Conservation (phyloP, 2,888 invertebrate species). For the Charanyca ferruginea region DNA sequence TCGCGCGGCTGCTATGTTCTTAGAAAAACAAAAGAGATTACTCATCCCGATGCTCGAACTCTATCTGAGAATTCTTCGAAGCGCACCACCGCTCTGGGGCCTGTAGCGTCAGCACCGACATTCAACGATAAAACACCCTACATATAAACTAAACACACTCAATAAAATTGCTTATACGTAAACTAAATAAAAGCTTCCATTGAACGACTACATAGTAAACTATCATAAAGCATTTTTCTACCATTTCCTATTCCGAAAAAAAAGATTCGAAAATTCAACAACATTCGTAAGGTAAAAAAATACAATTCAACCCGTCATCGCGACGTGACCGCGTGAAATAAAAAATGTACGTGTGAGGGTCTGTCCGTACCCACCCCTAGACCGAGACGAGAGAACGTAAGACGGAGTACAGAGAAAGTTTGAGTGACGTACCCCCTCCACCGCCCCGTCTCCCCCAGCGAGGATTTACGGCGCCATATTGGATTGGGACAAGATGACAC, state of each 20-base stretch:
- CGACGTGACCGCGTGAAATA: slow-evolving; percentile 68
- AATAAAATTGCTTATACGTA: slow-evolving; percentile 35
- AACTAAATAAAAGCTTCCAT: slow-evolving; percentile 32
- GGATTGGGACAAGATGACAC: slow-evolving; percentile 92
- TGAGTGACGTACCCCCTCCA: slow-evolving; percentile 90
- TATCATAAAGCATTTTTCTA: slow-evolving; percentile 16
- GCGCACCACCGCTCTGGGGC: slow-evolving; percentile 77
- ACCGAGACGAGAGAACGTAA: slow-evolving; percentile 85
- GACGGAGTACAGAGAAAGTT: slow-evolving; percentile 91
- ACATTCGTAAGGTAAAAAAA: slow-evolving; percentile 57
- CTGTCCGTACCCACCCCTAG: slow-evolving; percentile 87
- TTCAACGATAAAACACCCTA: slow-evolving; percentile 43
- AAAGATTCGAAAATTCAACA: slow-evolving; percentile 37
- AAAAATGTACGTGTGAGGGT: slow-evolving; percentile 75
- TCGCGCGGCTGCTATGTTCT: slow-evolving; percentile 80
- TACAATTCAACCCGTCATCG: slow-evolving; percentile 68
- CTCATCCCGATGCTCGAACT: slow-evolving; percentile 89
- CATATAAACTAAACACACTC: slow-evolving; percentile 37
- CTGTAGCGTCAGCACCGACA: slow-evolving; percentile 79
- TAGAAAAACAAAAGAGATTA: slow-evolving; percentile 91
- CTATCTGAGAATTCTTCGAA: slow-evolving; percentile 88
- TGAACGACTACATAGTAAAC: slow-evolving; percentile 21
- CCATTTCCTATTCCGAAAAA: slow-evolving; percentile 15
- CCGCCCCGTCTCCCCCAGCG: slow-evolving; percentile 78
- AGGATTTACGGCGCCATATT: slow-evolving; percentile 91